These are phyloP conservation scores for Matsumyia berberina DNA, from an alignment of 2,888 invertebrate species.

Conservation along the genomic window DNA sequence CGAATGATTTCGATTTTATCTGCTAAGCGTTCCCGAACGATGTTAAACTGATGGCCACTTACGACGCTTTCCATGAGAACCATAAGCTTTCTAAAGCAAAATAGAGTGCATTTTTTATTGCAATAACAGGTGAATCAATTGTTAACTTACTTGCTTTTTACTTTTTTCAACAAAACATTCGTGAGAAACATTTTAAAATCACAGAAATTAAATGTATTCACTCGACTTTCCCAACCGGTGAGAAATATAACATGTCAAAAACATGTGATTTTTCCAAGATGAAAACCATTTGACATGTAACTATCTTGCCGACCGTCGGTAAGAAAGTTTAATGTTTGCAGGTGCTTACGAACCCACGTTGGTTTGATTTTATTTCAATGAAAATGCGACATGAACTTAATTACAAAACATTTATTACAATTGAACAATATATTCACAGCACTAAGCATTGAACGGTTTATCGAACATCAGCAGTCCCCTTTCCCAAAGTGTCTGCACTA, in stretches of 20 bases:
- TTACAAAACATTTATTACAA: background rate
- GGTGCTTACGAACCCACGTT: background rate
- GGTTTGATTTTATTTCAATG: no score
- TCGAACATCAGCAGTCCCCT: slow-evolving; percentile 91
- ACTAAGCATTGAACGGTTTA: slow-evolving; percentile 79
- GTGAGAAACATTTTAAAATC: slow-evolving; percentile 86
- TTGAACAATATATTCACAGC: background rate
- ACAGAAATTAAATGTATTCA: background rate
- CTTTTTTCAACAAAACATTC: slow-evolving; percentile 88
- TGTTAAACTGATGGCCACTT: slow-evolving; percentile 89
- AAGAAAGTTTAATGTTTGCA: background rate
- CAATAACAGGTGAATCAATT: background rate
- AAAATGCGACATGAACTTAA: no score
- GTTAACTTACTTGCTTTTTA: slow-evolving; percentile 91
- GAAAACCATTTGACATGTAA: background rate
- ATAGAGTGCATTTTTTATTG: background rate
- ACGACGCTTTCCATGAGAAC: slow-evolving; percentile 92
- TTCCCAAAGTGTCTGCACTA: slow-evolving; percentile 92
- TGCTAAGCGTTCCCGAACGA: slow-evolving; percentile 89
- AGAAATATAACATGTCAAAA: slow-evolving; percentile 19
- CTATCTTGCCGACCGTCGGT: slow-evolving; percentile 17
- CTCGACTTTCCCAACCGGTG: background rate
- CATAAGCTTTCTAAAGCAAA: slow-evolving; percentile 87
- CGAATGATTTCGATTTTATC: slow-evolving; percentile 91
- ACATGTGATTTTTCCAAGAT: background rate